These are phyloP conservation scores for Griposia aprilina DNA, from an alignment of 2,888 invertebrate genomes.

Conservation along the genomic window DNA sequence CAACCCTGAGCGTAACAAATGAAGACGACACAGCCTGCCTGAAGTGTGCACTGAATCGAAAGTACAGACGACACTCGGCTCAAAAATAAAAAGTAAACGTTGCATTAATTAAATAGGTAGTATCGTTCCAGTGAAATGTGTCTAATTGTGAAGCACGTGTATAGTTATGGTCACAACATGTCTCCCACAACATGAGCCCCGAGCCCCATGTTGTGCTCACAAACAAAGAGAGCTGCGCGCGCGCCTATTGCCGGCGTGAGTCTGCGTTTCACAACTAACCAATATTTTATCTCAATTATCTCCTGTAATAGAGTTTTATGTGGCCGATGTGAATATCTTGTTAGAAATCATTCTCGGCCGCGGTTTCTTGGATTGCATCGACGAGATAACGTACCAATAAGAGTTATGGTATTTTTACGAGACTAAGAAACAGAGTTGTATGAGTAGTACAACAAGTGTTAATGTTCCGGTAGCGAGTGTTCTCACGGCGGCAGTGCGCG, in stretches of 20 bases:
- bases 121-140: background rate
- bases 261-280: conserved; percentile 62
- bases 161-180: background rate
- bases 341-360: conserved; percentile 51
- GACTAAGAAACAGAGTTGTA: conserved; percentile 5
- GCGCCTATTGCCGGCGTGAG: conserved; percentile 56
- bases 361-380: conserved; percentile 54
- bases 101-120: background rate
- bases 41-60: background rate
- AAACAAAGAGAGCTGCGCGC: conserved; percentile 52
- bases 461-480: background rate
- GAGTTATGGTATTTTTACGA: conserved; percentile 7
- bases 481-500: background rate
- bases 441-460: conserved; percentile 1
- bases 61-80: background rate
- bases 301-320: conserved; percentile 51
- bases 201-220: conserved; percentile 18
- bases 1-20: too few relatives aligned
- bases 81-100: background rate
- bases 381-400: conserved; percentile 50
- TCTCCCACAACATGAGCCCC: conserved; percentile 7
- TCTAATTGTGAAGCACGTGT: background rate
- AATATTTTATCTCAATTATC: conserved; percentile 67
- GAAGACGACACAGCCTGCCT: background rate
- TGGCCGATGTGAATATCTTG: conserved; percentile 55